These are phyloP conservation scores for Numenius arquata DNA, from an alignment of 2,113 vertebrate species.

Conservation along the genomic window DNA sequence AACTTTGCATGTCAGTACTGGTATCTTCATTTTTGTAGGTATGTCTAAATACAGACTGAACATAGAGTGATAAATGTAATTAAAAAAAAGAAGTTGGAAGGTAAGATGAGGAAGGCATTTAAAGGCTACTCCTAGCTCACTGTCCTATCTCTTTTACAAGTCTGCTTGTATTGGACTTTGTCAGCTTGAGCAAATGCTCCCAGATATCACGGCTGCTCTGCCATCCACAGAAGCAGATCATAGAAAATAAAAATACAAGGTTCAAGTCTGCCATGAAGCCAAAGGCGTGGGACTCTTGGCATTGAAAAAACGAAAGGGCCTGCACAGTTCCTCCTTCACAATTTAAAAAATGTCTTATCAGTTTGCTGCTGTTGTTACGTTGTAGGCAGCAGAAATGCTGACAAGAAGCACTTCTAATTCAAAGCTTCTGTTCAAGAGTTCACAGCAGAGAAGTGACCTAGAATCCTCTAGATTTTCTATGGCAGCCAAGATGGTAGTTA, in stretches of 20 bases:
- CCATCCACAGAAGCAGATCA: not conserved
- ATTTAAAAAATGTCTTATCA: not conserved
- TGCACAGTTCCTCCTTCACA: not conserved
- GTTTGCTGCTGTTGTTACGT: not conserved
- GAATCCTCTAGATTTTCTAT: not conserved
- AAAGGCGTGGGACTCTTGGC: not conserved
- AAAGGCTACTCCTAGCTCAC: not conserved
- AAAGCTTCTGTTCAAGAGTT: slow-evolving; percentile 13
- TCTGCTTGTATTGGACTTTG: not conserved
- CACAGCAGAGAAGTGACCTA: slow-evolving; percentile 15
- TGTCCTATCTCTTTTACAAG: not conserved
- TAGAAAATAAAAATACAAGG: not conserved
- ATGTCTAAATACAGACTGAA: not conserved
- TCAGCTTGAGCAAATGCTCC: not conserved
- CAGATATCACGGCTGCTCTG: not conserved
- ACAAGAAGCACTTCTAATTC: not conserved
- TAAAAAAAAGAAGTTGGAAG: not conserved
- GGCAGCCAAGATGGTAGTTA: not conserved
- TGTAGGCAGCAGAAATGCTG: not conserved
- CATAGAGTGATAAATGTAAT: not conserved
- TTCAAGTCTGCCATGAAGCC: not conserved
- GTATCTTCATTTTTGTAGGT: not conserved
- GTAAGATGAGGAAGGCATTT: not conserved
- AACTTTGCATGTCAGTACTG: not conserved
- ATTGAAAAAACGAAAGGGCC: not conserved